Evolutionary conservation across 2,888 invertebrate genomes (phyloP).

Genomic region (Leptopilina myrica): DNA sequence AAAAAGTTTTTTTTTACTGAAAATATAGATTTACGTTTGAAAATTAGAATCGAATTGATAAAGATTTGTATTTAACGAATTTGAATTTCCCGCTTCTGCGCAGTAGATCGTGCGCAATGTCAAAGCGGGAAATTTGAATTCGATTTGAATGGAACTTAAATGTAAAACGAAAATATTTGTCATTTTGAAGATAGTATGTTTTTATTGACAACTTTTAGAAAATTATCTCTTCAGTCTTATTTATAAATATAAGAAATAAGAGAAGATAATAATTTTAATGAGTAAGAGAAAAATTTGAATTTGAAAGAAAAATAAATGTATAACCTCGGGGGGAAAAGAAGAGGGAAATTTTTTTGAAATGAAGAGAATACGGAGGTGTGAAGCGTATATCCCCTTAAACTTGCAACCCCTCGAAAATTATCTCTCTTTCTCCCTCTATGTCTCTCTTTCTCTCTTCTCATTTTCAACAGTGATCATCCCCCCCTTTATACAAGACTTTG

Average conservation of each 20-base stretch:
- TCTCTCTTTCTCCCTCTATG: background rate
- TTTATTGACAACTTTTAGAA: no score
- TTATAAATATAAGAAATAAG: no score
- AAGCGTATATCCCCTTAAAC: slow-evolving; percentile 26
- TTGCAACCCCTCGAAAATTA: slow-evolving; percentile 30
- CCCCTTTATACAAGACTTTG: slow-evolving; percentile 12
- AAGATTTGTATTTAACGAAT: background rate
- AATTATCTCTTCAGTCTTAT: no score
- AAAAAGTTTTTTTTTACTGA: no score
- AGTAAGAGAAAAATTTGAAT: no score
- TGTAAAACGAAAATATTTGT: background rate
- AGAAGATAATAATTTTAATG: no score
- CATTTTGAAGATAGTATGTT: no score
- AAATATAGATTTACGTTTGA: no score
- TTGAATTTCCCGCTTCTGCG: background rate
- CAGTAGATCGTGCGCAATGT: slow-evolving; percentile 18
- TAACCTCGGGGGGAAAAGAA: no score
- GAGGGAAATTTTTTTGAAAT: background rate
- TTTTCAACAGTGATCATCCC: slow-evolving; percentile 27
- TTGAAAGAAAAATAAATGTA: no score
- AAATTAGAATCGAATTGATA: background rate
- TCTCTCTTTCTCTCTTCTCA: background rate
- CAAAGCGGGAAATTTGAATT: background rate
- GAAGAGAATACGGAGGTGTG: background rate
- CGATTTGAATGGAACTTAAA: background rate